These are phyloP conservation scores for Heteropelma amictum DNA, from an alignment of 2,888 invertebrate genomes.

Conservation along the genomic window DNA sequence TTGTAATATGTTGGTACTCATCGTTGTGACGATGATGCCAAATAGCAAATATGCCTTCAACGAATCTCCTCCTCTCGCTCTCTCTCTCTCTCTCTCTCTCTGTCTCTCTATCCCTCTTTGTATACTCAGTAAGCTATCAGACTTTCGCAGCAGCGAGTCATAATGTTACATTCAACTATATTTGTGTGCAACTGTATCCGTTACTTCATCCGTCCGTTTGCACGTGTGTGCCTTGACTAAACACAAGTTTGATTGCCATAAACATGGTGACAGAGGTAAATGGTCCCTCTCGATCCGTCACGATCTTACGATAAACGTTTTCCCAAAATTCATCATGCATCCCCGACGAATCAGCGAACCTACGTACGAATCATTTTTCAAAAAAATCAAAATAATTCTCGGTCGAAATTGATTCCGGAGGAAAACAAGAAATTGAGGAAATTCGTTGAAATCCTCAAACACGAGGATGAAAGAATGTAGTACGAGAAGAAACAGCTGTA, in stretches of 20 bases:
- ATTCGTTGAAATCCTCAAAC: too few species aligned
- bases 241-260: neutral
- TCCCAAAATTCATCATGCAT: neutral
- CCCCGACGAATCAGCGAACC: too few species aligned
- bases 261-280: neutral
- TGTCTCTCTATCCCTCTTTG: constrained; percentile 53
- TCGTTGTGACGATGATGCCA: constrained; percentile 34
- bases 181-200: constrained; percentile 7
- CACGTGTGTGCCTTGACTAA: neutral
- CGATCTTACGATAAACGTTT: neutral
- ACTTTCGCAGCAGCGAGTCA: constrained; percentile 44
- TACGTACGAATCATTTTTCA: too few species aligned
- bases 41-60: constrained; percentile 45
- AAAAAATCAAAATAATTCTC: too few species aligned
- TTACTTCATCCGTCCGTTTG: neutral
- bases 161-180: constrained; percentile 18
- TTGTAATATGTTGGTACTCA: constrained; percentile 1
- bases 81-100: neutral
- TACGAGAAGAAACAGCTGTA: too few species aligned
- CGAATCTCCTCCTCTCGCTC: neutral
- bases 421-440: too few species aligned
- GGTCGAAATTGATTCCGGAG: too few species aligned
- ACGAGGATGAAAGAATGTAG: too few species aligned
- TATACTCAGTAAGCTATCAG: constrained; percentile 73
- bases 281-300: neutral